These are phyloP conservation scores for Scolopax rusticola DNA, from an alignment of 2,797 vertebrate species.

Conservation along the genomic window DNA sequence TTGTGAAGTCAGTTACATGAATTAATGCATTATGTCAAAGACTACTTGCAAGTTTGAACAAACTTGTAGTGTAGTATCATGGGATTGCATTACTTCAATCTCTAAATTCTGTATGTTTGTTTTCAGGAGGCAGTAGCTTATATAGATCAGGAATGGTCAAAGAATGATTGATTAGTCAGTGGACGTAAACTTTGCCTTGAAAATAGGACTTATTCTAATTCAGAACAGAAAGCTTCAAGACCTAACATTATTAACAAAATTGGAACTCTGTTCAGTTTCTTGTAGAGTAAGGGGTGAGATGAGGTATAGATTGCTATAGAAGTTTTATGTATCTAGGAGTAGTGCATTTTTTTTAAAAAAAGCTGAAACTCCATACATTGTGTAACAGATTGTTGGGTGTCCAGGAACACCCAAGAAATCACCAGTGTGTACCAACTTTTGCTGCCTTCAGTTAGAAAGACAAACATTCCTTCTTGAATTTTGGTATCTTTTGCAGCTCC, in stretches of 20 bases:
- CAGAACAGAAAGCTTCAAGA: background rate
- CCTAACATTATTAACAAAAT: background rate
- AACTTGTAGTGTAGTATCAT: background rate
- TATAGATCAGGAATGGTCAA: background rate
- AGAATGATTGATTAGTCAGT: background rate
- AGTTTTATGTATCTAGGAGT: background rate
- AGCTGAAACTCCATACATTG: rapidly evolving
- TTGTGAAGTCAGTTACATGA: background rate
- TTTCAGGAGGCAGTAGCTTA: background rate
- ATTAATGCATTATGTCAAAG: background rate
- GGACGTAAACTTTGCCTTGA: background rate
- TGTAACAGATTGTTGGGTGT: background rate
- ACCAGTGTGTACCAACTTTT: background rate
- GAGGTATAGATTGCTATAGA: background rate
- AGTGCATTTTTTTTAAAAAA: background rate
- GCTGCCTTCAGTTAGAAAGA: background rate
- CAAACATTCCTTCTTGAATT: background rate
- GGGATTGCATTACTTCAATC: background rate
- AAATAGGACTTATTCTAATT: background rate
- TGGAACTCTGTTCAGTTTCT: background rate
- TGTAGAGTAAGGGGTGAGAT: background rate
- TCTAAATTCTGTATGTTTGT: background rate
- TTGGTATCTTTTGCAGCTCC: background rate
- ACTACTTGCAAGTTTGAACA: background rate
- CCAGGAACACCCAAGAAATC: background rate